Percentiles rank a stretch among this genome's conserved stretches.
phyloP scores from a whole-genome alignment of 1,140 invertebrate genomes.

The Antheraea pernyi region DNA sequence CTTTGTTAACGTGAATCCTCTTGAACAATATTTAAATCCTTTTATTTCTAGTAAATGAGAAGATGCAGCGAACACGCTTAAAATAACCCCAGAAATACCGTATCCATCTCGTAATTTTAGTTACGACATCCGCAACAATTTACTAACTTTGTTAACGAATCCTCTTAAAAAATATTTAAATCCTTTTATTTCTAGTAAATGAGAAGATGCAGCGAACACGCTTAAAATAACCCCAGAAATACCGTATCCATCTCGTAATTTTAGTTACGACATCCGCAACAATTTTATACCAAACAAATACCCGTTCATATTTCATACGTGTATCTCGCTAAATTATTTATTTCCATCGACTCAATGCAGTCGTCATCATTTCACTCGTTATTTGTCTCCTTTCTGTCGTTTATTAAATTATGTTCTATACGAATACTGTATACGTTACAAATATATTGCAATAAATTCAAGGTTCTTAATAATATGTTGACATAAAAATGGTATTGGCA shows the following conservation, averaged over 20 bases:
- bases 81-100: conserved; percentile 19
- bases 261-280: conserved; percentile 5
- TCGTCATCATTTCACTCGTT: conserved; percentile 15
- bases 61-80: too few species aligned
- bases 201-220: too few species aligned
- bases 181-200: too few species aligned
- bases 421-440: too few species aligned
- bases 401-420: neutral
- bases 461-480: too few species aligned
- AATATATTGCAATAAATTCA: too few species aligned
- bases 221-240: conserved; percentile 8
- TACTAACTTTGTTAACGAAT: too few species aligned
- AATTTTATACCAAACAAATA: conserved; percentile 61
- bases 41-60: too few species aligned
- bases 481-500: too few species aligned
- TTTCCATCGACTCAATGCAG: conserved; percentile 25
- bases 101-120: conserved; percentile 27
- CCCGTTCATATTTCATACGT: conserved; percentile 53
- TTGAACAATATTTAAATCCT: too few species aligned
- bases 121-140: conserved; percentile 24
- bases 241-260: conserved; percentile 32
- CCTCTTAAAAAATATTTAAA: too few species aligned
- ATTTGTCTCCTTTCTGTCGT: conserved; percentile 14
- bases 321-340: conserved; percentile 55
- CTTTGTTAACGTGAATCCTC: too few species aligned